A percentile compares a stretch with the other conserved stretches of the same genome.
phyloP scores from a whole-genome alignment of 2,797 vertebrate species.

The Hydrolagus colliei region DNA sequence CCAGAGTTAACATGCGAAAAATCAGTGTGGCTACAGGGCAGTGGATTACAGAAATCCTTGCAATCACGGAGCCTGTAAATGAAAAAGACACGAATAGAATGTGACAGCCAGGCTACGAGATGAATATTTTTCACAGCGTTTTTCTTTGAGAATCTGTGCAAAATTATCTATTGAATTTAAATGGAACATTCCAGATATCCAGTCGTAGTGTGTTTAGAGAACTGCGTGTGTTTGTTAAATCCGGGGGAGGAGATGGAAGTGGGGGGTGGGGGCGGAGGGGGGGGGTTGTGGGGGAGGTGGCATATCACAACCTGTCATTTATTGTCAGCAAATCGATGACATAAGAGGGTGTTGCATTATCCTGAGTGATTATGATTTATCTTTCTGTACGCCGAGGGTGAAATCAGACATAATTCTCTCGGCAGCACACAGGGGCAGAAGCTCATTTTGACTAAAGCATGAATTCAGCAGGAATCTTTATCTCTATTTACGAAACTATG shows the following conservation, averaged over 20 bases:
- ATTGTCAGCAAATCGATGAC: background rate
- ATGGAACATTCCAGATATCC: background rate
- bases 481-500: background rate
- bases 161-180: background rate
- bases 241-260: too few species aligned
- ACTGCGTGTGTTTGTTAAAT: too few species aligned
- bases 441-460: background rate
- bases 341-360: background rate
- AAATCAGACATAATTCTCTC: background rate
- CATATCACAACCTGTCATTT: background rate
- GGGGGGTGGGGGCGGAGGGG: too few species aligned
- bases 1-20: background rate
- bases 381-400: background rate
- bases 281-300: background rate
- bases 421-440: background rate
- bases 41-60: background rate
- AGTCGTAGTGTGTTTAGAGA: too few species aligned
- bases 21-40: background rate
- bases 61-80: background rate
- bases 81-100: background rate
- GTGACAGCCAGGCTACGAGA: background rate
- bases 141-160: background rate
- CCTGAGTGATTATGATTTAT: background rate
- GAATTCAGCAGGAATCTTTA: background rate
- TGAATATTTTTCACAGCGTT: conserved; percentile 9